Base-by-base conservation (phyloP, 2,888 invertebrate species). In the Pseudeuparius sepicola region DNA sequence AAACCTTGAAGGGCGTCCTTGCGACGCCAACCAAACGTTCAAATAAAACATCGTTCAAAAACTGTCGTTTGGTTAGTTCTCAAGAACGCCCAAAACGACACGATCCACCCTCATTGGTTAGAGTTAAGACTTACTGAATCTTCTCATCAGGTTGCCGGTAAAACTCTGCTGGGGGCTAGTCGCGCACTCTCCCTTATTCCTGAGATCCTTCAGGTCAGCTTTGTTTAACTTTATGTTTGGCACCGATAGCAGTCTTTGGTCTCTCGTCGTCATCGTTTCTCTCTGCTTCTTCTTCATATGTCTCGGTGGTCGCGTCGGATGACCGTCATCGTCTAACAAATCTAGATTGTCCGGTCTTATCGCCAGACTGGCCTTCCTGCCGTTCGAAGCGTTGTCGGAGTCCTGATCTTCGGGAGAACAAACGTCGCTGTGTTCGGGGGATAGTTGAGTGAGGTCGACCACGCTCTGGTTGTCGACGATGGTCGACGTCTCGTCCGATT, bases 41-140 rank as follows among this genome's bases (percentile, higher is more conserved):
- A n/a, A n/a, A n/a, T n/a, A n/a, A n/a, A n/a, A n/a, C n/a, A n/a
- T n/a, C n/a, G n/a, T n/a, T n/a, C n/a, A n/a, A n/a, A n/a, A n/a
- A n/a, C n/a, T n/a, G n/a, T n/a, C n/a, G n/a, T n/a, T n/a, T n/a
- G n/a, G n/a, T n/a, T n/a, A n/a, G n/a, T n/a, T n/a, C n/a, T n/a
- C n/a, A n/a, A n/a, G n/a, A n/a, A n/a, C n/a, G n/a, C n/a, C n/a
- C 20, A 20, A 20, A 20, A 20, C n/a, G n/a, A 7, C n/a, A 7
- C n/a, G 20, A 20, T n/a, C 6, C 20, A 20, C 20, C 6, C 20
- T 20, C 7, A 20, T 20, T 25, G 33, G 37, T 34, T 43, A 41
- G 38, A 46, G 25, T 48, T 35, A 45, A 47, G 74, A 86, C 87
- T 87, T 84, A 87, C 86, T 84, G 76, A 85, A 83, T 71, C 84